phyloP scores from a whole-genome alignment of 2,888 invertebrate species.

The Hypercompe scribonia region DNA sequence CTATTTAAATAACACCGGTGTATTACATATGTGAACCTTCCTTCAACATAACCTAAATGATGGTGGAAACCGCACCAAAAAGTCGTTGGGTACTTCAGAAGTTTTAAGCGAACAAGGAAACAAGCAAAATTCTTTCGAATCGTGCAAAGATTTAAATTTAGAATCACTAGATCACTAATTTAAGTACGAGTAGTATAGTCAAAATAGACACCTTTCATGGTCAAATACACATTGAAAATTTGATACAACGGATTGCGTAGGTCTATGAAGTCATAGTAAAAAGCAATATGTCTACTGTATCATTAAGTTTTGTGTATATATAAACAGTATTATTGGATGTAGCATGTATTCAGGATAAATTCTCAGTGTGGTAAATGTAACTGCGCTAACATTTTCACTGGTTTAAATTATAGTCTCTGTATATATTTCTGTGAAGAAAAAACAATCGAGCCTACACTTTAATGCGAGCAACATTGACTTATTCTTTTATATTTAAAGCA shows the following conservation, averaged over 20 bases:
- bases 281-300: too few species aligned
- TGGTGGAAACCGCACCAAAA: too few species aligned
- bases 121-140: too few species aligned
- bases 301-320: background rate
- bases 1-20: too few species aligned
- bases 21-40: too few species aligned
- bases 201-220: background rate
- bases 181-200: too few species aligned
- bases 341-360: background rate
- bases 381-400: background rate
- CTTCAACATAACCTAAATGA: too few species aligned
- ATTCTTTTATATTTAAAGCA: slow-evolving; percentile 3
- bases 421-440: background rate
- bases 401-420: background rate
- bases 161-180: too few species aligned
- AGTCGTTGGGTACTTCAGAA: too few species aligned
- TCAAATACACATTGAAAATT: background rate
- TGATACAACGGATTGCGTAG: background rate
- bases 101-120: too few species aligned
- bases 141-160: too few species aligned
- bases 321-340: background rate
- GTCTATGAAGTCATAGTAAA: too few species aligned
- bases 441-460: background rate
- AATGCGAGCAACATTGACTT: background rate
- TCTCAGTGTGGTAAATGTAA: background rate